Evolutionary conservation across 2,797 vertebrate species (phyloP).

Genomic region (Phrynocephalus guinanensis): DNA sequence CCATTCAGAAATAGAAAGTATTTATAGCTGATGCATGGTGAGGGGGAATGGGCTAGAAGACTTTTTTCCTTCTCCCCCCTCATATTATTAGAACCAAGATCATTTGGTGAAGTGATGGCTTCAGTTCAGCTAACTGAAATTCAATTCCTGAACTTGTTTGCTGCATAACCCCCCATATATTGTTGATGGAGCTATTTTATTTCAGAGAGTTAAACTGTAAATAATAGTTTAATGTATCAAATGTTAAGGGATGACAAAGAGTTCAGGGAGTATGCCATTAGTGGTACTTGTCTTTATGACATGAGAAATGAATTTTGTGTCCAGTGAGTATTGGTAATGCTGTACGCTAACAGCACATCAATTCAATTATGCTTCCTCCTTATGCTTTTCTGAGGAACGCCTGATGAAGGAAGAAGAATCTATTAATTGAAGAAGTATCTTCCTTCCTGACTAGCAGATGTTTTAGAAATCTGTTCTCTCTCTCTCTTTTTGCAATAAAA

Average conservation of each 20-base stretch:
- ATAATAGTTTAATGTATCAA: neutral
- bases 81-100: neutral
- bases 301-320: conserved; percentile 19
- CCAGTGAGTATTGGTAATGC: conserved; percentile 16
- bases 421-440: neutral
- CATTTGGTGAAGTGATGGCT: neutral
- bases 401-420: neutral
- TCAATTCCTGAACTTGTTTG: neutral
- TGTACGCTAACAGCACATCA: conserved; percentile 12
- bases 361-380: conserved; percentile 16
- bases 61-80: neutral
- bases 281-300: conserved; percentile 14
- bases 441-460: neutral
- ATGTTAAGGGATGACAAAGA: conserved; percentile 3
- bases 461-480: neutral
- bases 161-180: neutral
- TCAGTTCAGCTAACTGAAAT: neutral
- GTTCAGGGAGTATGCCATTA: conserved; percentile 14
- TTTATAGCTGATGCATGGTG: neutral
- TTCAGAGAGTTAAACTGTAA: neutral
- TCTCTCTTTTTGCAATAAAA: neutral
- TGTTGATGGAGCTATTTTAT: neutral
- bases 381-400: neutral
- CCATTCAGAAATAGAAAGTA: neutral
- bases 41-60: neutral